Percentiles rank a stretch among this genome's conserved stretches.
These are phyloP conservation scores for Hipposideros armiger DNA, from an alignment of 2,113 vertebrate genomes.

Conservation along the genomic window DNA sequence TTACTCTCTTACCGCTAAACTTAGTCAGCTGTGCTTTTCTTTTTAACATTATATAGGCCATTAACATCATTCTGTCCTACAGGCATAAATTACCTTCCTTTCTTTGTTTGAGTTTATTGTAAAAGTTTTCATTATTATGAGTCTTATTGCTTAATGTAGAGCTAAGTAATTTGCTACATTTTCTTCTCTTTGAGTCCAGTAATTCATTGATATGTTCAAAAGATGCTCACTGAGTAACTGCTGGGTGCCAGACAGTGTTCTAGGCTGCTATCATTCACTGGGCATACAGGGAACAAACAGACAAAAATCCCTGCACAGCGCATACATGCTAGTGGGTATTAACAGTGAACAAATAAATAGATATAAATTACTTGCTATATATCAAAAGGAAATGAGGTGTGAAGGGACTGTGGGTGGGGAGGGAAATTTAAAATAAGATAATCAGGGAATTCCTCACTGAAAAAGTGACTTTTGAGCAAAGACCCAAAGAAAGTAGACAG, in stretches of 20 bases:
- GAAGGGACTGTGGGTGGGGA: neutral
- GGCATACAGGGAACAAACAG: neutral
- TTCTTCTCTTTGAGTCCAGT: neutral
- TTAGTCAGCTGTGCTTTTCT: neutral
- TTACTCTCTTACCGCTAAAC: neutral
- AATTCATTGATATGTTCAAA: neutral
- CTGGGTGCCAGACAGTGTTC: neutral
- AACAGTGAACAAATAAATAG: neutral
- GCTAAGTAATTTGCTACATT: neutral
- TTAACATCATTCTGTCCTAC: neutral
- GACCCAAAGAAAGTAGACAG: too few relatives aligned
- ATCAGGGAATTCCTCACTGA: neutral
- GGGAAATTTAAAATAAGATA: slow-evolving; percentile 14
- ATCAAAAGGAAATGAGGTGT: neutral
- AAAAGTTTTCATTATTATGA: neutral
- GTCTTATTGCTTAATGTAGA: neutral
- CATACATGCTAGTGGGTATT: neutral
- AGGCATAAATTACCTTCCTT: neutral
- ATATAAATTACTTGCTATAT: neutral
- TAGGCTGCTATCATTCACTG: neutral
- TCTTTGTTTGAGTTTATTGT: slow-evolving; percentile 4
- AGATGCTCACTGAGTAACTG: neutral
- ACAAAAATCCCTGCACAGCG: neutral
- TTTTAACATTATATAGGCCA: neutral
- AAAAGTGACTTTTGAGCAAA: neutral